Evolutionary conservation across 2,113 vertebrate genomes (phyloP), one percentile per base, ranked within the genome.

Genomic region (Nettapus auritus): DNA sequence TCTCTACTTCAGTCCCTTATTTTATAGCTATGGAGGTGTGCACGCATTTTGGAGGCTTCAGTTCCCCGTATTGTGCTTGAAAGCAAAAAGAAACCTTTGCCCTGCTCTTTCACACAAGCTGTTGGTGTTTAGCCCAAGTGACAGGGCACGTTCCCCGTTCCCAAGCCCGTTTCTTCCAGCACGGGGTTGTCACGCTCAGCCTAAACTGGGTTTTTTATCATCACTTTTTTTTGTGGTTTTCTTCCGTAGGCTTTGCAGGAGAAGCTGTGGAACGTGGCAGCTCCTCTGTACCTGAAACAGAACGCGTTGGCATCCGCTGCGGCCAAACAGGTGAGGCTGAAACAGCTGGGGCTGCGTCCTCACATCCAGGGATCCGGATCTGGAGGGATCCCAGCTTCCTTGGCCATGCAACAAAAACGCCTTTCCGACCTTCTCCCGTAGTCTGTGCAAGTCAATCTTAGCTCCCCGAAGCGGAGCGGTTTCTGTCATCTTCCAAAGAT

Each of bases 261-360:
- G 96, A 99, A 99, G 96, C 94, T 99, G 82, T 99, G 99, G 99
- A 99, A 98, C 21, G 98, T 99, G 93, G 99, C 99, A 3, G 99
- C 99, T 36, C 99, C 99, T 13, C 98, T 99, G 6, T 99, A 99
- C 96, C 96, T 99, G 84, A 99, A 99, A 76, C 99, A 99, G 97
- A 99, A 99, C 10, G 98, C 98, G 2, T 98, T 98, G 34, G 99
- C 99, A 13, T 98, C 99, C 13, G 97, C 98, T 29, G 99, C 99
- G 12, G 98, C 98, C 23, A 99, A 98, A 53, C 99, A 99, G 98
- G 99, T 99, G 92, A 97, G 90, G 23, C 9, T 9, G 84, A 33
- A 40, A 14, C 62, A 52, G 34, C 52, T 33, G 75, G 70, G 34
- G 34, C 44, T 82, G 82, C 6, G 16, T 38, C 50, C 82, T 91